These are phyloP conservation scores for Papilio polyxenes DNA, from an alignment of 1,140 invertebrate genomes.

Conservation along the genomic window DNA sequence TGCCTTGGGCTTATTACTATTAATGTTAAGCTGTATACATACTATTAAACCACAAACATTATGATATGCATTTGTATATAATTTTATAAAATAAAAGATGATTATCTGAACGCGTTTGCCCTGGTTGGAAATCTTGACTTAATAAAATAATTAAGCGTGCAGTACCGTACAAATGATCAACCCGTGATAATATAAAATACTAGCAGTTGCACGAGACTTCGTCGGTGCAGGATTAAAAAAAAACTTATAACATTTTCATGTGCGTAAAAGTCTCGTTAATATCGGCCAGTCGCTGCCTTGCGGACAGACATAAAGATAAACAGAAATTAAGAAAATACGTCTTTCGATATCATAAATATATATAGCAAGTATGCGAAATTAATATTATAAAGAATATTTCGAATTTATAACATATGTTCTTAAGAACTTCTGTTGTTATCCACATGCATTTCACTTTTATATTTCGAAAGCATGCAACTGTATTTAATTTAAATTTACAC, in stretches of 20 bases:
- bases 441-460: neutral
- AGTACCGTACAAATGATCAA: neutral
- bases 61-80: neutral
- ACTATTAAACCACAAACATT: neutral
- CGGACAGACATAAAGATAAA: too few relatives aligned
- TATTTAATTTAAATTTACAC: neutral
- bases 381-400: too few relatives aligned
- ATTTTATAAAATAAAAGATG: neutral
- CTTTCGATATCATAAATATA: too few relatives aligned
- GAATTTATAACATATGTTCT: too few relatives aligned
- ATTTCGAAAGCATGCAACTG: neutral
- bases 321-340: too few relatives aligned
- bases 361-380: too few relatives aligned
- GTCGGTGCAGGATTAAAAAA: too few relatives aligned
- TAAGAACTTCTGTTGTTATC: neutral
- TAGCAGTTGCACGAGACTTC: too few relatives aligned
- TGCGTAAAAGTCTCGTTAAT: too few relatives aligned
- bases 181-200: too few relatives aligned
- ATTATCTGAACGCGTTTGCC: neutral
- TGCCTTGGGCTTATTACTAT: conserved; percentile 18
- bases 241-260: too few relatives aligned
- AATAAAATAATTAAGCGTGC: neutral
- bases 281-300: too few relatives aligned
- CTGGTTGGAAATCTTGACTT: neutral
- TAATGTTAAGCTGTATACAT: conserved; percentile 2